Percentiles rank a stretch among this genome's conserved stretches.
Conservation (phyloP, 2,797 vertebrate species). For the Cyprinodon diabolis region DNA sequence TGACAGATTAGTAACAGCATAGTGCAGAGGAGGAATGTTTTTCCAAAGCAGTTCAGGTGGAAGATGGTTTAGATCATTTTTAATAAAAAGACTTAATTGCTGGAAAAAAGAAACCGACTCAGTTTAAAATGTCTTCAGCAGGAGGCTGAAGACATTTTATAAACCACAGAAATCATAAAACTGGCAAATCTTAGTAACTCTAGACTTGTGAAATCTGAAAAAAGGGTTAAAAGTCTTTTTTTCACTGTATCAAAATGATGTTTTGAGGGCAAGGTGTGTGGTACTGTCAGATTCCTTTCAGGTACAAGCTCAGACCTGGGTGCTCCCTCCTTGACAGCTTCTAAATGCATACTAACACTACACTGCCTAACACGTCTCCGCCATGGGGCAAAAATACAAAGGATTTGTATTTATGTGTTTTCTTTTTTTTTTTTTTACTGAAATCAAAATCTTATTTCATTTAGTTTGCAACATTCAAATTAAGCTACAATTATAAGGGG, state of each 20-base stretch:
- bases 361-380: constrained; percentile 27
- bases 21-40: constrained; percentile 20
- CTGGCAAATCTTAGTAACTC: constrained; percentile 17
- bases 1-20: constrained; percentile 14
- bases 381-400: constrained; percentile 24
- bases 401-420: constrained; percentile 16
- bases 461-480: too few species aligned
- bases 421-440: too few species aligned
- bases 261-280: constrained; percentile 67
- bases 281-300: constrained; percentile 54
- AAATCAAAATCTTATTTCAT: too few species aligned
- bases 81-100: neutral
- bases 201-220: constrained; percentile 46
- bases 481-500: too few species aligned
- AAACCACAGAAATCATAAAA: constrained; percentile 20
- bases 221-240: constrained; percentile 31
- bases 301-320: constrained; percentile 73
- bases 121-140: constrained; percentile 6
- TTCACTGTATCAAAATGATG: constrained; percentile 33
- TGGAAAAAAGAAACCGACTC: neutral
- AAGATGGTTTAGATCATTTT: neutral
- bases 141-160: constrained; percentile 11
- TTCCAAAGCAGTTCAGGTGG: constrained; percentile 24
- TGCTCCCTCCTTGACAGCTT: constrained; percentile 54
- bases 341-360: constrained; percentile 46